Percentiles rank a stretch among this genome's conserved stretches.
Evolutionary conservation across 2,113 vertebrate genomes (phyloP).

Genomic region (Rafetus swinhoei): DNA sequence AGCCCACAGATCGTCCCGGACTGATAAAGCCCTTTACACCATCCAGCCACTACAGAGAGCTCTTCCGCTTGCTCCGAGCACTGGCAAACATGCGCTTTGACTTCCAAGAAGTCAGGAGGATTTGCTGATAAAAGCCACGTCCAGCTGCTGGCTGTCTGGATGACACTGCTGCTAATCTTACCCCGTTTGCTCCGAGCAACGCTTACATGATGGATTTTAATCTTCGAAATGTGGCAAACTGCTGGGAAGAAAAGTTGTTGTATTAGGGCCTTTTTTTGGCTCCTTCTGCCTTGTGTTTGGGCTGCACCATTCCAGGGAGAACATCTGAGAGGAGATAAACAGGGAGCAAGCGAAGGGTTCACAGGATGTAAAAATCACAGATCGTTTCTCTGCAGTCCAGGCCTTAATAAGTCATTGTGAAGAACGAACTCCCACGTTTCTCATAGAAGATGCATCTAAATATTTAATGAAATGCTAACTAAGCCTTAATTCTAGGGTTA

Average conservation of each 20-base stretch:
- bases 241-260: not conserved
- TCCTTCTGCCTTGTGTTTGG: not conserved
- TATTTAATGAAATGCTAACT: slow-evolving; percentile 10
- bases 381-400: not conserved
- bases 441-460: not conserved
- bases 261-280: not conserved
- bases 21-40: not conserved
- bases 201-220: not conserved
- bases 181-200: too few species aligned
- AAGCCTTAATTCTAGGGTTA: slow-evolving; percentile 24
- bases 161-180: not conserved
- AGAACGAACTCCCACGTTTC: not conserved
- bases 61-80: not conserved
- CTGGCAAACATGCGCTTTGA: not conserved
- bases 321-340: not conserved
- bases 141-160: not conserved
- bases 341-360: not conserved
- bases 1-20: not conserved
- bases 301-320: not conserved
- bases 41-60: not conserved
- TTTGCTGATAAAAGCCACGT: not conserved
- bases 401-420: not conserved
- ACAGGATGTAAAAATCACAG: not conserved
- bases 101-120: not conserved
- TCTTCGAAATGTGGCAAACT: not conserved